Base-by-base conservation (phyloP, 2,113 vertebrate species). In the Poecile atricapillus region DNA sequence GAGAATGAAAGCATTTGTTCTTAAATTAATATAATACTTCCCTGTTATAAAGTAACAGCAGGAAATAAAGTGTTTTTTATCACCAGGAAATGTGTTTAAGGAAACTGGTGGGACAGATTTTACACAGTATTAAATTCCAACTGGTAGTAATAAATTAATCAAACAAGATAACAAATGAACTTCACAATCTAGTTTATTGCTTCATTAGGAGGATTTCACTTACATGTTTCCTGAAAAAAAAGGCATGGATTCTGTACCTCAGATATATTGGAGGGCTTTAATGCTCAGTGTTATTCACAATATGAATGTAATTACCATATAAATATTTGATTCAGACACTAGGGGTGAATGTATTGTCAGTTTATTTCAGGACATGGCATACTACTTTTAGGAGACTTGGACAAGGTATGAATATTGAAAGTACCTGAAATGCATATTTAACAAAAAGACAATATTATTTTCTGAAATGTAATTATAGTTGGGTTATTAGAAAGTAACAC, bases 21-120 rank as follows among this genome's bases (percentile, higher is more conserved):
- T 95, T 88, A 94, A 95, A 95, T 95, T 95, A 95, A 94, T 64
- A 16, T 46, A 89, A n/a, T 46, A 83, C 62, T 64, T 73, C 50
- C 28, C 11, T 82, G 15, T 74, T 90, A 80, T 28, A 90, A 75
- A 92, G 89, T 69, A 85, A 94, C 62, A 95, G 73, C 64, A 94
- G 87, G 82, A 67, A 93, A 80, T 25, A n/a, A 75, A 91, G 88
- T 46, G 13, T 3, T 77, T 91, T 95, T 82, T 43, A 94, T 86
- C 52, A 75, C 8, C 28, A 73, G 43, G 78, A 94, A 83, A 59
- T 70, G 16, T 81, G 21, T 67, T 93, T 91, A 92, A 96, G 89
- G 69, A 76, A 96, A 93, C 68, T 43, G 49, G 11, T 83, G 63
- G 27, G 31, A 92, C 37, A 70, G 52, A 90, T 59, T 96, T 55